Conservation (phyloP, 2,888 invertebrate genomes). For the Ophion ventricosus region DNA sequence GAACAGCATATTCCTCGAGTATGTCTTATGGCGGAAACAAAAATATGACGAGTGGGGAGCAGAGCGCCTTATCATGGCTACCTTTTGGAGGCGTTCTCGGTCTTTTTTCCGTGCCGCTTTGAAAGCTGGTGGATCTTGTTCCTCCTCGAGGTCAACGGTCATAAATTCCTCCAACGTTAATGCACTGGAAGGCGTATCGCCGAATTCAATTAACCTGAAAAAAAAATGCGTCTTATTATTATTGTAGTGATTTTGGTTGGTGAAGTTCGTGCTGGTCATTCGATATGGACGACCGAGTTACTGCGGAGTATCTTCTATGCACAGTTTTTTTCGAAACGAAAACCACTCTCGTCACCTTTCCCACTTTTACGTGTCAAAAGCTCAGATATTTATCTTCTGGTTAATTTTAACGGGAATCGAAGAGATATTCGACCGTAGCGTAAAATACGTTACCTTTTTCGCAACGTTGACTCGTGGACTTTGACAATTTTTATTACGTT, state of each 20-base stretch:
- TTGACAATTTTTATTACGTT: conserved; percentile 98
- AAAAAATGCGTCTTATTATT: neutral
- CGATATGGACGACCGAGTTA: neutral
- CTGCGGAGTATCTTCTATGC: neutral
- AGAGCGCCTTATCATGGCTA: conserved; percentile 76
- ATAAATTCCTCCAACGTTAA: conserved; percentile 98
- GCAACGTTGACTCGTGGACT: conserved; percentile 96
- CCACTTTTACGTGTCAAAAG: no score
- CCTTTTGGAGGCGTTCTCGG: conserved; percentile 92
- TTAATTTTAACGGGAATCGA: no score
- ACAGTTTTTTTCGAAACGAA: no score
- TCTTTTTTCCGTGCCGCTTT: conserved; percentile 95
- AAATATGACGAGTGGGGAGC: conserved; percentile 64
- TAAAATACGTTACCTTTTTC: conserved; percentile 87
- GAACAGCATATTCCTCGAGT: neutral
- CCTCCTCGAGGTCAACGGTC: conserved; percentile 97
- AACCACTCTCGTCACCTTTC: no score
- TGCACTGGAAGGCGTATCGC: conserved; percentile 97
- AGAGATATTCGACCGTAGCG: no score
- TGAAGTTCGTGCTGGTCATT: no score
- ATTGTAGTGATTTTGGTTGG: no score
- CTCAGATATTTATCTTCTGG: neutral
- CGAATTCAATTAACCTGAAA: conserved; percentile 93
- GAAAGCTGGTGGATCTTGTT: conserved; percentile 98
- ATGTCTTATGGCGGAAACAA: neutral